These are phyloP conservation scores for Caenorhabditis inopinata DNA, from an alignment of 1,140 invertebrate species.

Conservation along the genomic window DNA sequence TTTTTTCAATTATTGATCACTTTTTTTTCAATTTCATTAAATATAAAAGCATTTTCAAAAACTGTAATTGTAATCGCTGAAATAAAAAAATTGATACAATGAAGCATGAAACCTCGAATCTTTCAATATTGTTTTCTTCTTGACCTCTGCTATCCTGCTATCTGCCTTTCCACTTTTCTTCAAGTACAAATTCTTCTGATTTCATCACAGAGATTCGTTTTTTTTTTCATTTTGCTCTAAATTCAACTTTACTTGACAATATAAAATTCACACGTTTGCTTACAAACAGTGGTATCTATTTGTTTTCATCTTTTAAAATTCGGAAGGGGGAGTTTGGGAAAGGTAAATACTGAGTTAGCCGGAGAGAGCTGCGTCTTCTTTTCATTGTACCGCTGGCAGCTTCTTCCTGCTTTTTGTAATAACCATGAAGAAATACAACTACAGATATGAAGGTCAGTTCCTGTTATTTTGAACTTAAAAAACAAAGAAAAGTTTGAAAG, in stretches of 20 bases:
- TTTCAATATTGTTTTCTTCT: too few relatives aligned
- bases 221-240: neutral
- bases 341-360: constrained; percentile 26
- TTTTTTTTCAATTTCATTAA: too few relatives aligned
- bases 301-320: constrained; percentile 29
- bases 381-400: constrained; percentile 9
- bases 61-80: too few relatives aligned
- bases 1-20: too few relatives aligned
- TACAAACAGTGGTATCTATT: constrained; percentile 16
- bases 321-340: neutral
- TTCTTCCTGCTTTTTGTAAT: neutral
- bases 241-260: neutral
- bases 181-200: too few relatives aligned
- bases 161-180: too few relatives aligned
- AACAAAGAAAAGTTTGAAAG: too few relatives aligned
- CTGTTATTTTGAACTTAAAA: neutral
- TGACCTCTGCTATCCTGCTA: too few relatives aligned
- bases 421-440: constrained; percentile 19
- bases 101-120: too few relatives aligned
- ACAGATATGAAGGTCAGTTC: constrained; percentile 16
- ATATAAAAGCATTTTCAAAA: too few relatives aligned
- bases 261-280: constrained; percentile 17
- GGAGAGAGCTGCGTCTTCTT: neutral
- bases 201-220: neutral
- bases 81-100: too few relatives aligned